Conservation (phyloP, 2,888 invertebrate genomes). For the Dryocosmus kuriphilus region DNA sequence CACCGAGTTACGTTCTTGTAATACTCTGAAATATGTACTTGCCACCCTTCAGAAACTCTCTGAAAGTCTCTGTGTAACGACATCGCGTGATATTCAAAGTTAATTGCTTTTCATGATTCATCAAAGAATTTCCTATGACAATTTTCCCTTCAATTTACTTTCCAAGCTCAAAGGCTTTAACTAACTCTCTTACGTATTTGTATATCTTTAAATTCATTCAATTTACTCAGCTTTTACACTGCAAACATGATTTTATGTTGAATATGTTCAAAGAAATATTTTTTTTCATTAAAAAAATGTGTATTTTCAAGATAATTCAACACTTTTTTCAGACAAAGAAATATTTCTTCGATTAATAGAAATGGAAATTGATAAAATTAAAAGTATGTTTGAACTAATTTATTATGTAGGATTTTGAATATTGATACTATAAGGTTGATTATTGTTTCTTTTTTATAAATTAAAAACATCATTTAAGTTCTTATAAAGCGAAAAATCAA, state of each 20-base stretch:
- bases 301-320: too few species aligned
- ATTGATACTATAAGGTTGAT: too few species aligned
- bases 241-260: too few species aligned
- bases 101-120: slow-evolving; percentile 12
- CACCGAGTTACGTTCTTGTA: neutral
- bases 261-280: neutral
- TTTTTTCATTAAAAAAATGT: neutral
- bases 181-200: neutral
- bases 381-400: neutral
- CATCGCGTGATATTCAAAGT: neutral
- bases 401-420: too few species aligned
- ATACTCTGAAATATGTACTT: neutral
- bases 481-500: too few species aligned
- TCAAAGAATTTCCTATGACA: slow-evolving; percentile 3
- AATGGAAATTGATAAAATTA: neutral
- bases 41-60: neutral
- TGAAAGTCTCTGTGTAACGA: neutral
- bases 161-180: neutral
- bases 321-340: too few species aligned
- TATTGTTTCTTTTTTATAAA: too few species aligned
- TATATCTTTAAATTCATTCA: neutral
- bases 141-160: neutral
- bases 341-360: too few species aligned
- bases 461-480: too few species aligned
- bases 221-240: neutral